Percentiles rank a stretch among this genome's conserved stretches.
These are phyloP conservation scores for Phallusia fumigata DNA, from an alignment of 23 tunicate species.

Conservation along the genomic window DNA sequence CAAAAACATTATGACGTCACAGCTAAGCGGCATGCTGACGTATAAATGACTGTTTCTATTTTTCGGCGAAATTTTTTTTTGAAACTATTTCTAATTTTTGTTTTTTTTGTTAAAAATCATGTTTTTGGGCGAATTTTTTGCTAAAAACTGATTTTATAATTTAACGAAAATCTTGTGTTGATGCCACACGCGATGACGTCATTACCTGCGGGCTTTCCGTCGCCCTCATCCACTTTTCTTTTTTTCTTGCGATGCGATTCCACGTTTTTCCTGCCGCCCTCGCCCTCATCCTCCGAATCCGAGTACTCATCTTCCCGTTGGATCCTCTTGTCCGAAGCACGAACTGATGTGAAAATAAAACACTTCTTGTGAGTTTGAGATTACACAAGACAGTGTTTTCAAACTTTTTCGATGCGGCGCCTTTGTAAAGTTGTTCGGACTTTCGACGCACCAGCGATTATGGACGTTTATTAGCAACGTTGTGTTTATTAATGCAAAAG, in stretches of 20 bases:
- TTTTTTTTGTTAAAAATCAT: too few relatives aligned
- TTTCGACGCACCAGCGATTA: too few relatives aligned
- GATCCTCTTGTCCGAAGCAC: slow-evolving; percentile 69
- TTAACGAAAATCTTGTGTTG: too few relatives aligned
- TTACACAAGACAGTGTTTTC: not conserved
- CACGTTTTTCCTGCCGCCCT: slow-evolving; percentile 88
- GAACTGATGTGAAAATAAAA: slow-evolving; percentile 29
- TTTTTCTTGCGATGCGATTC: slow-evolving; percentile 78
- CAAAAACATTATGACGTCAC: not conserved
- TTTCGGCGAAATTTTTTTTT: too few relatives aligned
- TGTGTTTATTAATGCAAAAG: too few relatives aligned
- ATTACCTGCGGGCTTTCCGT: not conserved
- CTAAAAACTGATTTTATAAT: too few relatives aligned
- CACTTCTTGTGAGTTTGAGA: not conserved
- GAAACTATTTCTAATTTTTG: too few relatives aligned
- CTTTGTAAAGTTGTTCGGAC: too few relatives aligned
- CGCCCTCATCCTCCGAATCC: slow-evolving; percentile 98
- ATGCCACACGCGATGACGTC: too few relatives aligned
- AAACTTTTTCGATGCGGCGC: not conserved
- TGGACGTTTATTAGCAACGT: too few relatives aligned
- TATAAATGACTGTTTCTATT: too few relatives aligned
- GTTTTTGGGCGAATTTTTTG: too few relatives aligned
- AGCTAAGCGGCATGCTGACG: not conserved
- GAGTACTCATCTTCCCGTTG: slow-evolving; percentile 93
- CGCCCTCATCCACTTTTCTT: slow-evolving; percentile 36